Evolutionary conservation across 2,113 vertebrate genomes (phyloP).

Genomic region (Atlantisia rogersi): DNA sequence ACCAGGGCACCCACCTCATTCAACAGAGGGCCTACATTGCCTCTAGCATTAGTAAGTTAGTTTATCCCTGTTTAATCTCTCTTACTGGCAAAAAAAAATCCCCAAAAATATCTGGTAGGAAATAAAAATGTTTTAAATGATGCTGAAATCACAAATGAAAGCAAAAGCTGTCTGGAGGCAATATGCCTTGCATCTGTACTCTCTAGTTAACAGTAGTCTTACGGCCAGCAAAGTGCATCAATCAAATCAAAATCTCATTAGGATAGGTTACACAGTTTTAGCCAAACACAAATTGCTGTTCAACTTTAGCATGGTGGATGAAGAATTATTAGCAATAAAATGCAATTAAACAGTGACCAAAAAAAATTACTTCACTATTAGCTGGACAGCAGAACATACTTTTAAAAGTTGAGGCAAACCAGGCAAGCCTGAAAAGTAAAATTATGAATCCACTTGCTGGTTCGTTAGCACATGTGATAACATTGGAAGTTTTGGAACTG

Average conservation of each 20-base stretch:
- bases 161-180: not conserved
- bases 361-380: not conserved
- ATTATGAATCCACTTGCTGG: not conserved
- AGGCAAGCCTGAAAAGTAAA: not conserved
- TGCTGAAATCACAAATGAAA: not conserved
- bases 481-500: not conserved
- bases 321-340: not conserved
- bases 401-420: not conserved
- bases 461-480: not conserved
- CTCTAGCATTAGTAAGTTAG: too few relatives aligned
- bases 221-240: not conserved
- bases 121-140: not conserved
- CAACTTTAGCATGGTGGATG: not conserved
- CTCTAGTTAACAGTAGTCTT: not conserved
- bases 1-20: too few relatives aligned
- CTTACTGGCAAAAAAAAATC: not conserved
- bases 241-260: not conserved
- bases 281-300: not conserved
- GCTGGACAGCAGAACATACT: not conserved
- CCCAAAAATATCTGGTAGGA: not conserved
- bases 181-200: not conserved
- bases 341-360: not conserved
- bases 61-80: not conserved
- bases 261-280: not conserved
- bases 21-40: too few relatives aligned